Base-by-base conservation (phyloP, 2,113 vertebrate genomes). In the Tamias sibiricus region DNA sequence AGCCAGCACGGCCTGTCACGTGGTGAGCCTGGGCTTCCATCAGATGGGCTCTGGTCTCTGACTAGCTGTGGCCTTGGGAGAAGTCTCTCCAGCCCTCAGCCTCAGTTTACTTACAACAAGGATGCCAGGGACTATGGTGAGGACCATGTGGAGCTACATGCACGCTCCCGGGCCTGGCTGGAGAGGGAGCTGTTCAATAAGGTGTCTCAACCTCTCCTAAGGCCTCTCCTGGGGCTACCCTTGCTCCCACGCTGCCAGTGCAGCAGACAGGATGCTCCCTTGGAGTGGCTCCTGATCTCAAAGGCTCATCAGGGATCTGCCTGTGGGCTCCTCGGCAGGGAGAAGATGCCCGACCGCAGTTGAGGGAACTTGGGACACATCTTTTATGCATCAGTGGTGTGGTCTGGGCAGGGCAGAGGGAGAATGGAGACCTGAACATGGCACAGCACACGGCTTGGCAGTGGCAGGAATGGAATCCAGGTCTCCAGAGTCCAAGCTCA, bases 211-310 rank as follows among this genome's bases (percentile, higher is more conserved):
- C 5, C 20, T 57, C 54, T 57, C 20, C 7, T 19, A 57, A 59
- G 32, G 64, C 5, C 57, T 62, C 68, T 66, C 17, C 0, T 26
- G 6, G 52, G 76, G 44, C 35, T 14, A 7, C 17, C n/a, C 4
- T 4, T 2, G 0, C 22, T 2, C 7, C 37, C 0, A 4, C 6
- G 1, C 22, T 0, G 11, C 26, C 1, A 13, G 8, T 8, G 16
- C 2, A 8, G 10, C 0, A 30, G 64, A 3, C 2, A 49, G 24
- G 0, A 35, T 16, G 59, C 8, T n/a, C 8, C 5, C 47, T n/a
- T 1, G 1, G 19, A 54, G 11, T 0, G 30, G 12, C 42, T 62
- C 83, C 81, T 30, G 57, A 44, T 2, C 8, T 74, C 35, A 26
- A 0, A 6, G 4, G 13, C n/a, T 26, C 57, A 6, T 32, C 6